phyloP scores from a whole-genome alignment of 2,113 vertebrate genomes.

The Sander vitreus region DNA sequence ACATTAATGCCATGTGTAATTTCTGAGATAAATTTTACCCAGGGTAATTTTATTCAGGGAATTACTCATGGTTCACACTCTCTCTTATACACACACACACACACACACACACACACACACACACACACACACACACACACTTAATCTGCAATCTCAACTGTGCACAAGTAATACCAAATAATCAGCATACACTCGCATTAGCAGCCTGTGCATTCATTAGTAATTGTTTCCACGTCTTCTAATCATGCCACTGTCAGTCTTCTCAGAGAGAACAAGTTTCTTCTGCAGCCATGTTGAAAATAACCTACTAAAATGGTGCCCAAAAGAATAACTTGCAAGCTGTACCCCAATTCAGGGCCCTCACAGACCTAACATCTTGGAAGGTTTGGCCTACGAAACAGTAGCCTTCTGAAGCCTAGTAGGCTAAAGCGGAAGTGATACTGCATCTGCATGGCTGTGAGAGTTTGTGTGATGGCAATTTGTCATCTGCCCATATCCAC shows the following conservation, averaged over 20 bases:
- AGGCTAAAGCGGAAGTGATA: background rate
- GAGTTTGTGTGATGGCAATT: background rate
- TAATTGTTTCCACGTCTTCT: conserved; percentile 43
- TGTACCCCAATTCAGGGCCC: background rate
- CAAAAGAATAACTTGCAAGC: background rate
- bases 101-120: background rate
- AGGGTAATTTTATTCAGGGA: conserved; percentile 48
- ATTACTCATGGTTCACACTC: conserved; percentile 42
- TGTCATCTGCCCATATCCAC: background rate
- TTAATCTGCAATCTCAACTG: conserved; percentile 53
- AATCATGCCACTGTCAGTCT: conserved; percentile 41
- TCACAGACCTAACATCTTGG: background rate
- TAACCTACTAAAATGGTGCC: conserved; percentile 10
- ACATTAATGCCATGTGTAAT: conserved; percentile 41
- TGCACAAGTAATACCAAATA: conserved; percentile 45
- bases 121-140: conserved; percentile 3
- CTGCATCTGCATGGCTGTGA: background rate
- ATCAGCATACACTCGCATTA: conserved; percentile 52
- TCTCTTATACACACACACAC: background rate
- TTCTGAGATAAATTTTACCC: conserved; percentile 58
- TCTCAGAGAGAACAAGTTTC: conserved; percentile 6
- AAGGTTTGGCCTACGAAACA: background rate
- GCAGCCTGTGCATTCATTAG: conserved; percentile 41
- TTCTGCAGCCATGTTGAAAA: conserved; percentile 35
- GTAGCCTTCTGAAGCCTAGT: background rate